Evolutionary conservation across 2,888 invertebrate genomes (phyloP).

Genomic region (Sphaerolaimus hirsutus): DNA sequence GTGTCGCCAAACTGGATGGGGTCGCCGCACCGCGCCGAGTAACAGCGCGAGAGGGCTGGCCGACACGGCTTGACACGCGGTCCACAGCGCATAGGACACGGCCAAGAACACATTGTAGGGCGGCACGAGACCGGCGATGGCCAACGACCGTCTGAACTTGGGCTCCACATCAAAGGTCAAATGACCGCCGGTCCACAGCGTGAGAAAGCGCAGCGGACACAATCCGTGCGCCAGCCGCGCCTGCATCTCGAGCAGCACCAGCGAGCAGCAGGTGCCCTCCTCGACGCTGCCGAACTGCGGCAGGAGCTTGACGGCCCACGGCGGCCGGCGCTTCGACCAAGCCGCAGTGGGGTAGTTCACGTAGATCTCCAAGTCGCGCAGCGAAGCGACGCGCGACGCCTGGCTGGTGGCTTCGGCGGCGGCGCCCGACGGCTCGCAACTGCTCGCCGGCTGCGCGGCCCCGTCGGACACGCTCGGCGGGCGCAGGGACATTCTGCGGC

Average conservation of each 20-base stretch:
- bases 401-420: no score
- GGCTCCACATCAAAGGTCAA: conserved; percentile 6
- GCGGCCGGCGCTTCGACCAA: background rate
- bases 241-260: conserved; percentile 5
- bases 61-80: conserved; percentile 1
- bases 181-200: conserved; percentile 1
- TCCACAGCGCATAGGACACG: conserved; percentile 1
- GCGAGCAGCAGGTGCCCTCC: conserved; percentile 4
- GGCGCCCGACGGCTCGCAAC: no score
- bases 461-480: no score
- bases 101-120: conserved; percentile 2
- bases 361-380: background rate
- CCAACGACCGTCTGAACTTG: conserved; percentile 1
- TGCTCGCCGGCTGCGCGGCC: no score
- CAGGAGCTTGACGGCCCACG: conserved; percentile 1
- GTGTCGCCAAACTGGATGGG: background rate
- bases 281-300: conserved; percentile 1
- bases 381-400: no score
- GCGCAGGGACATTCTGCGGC: no score
- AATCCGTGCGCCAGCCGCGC: conserved; percentile 1
- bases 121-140: conserved; percentile 1
- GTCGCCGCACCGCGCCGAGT: background rate
- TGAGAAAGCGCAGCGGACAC: conserved; percentile 4
- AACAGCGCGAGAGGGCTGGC: background rate
- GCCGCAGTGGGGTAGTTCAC: background rate